Evolutionary conservation across 1,140 invertebrate species (phyloP).

Genomic region (Nymphalis io): DNA sequence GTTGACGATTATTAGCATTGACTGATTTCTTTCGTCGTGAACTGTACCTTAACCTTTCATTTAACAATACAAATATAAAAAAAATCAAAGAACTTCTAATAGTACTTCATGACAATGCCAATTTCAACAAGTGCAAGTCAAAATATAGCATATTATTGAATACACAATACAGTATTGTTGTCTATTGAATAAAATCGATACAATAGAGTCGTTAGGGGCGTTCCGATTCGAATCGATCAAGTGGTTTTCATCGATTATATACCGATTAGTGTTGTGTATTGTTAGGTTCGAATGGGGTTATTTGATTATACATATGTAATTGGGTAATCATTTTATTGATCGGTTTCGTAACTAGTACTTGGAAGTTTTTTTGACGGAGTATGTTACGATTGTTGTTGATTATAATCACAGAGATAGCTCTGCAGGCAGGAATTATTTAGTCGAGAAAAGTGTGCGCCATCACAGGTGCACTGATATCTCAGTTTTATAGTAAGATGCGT

Average conservation of each 20-base stretch:
- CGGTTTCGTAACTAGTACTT: conserved; percentile 1
- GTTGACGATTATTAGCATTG: neutral
- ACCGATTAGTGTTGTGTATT: conserved; percentile 34
- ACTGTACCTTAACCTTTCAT: neutral
- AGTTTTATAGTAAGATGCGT: no score
- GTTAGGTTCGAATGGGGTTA: conserved; percentile 34
- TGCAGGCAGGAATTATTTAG: no score
- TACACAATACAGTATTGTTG: conserved; percentile 28
- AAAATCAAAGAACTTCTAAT: conserved; percentile 11
- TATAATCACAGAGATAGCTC: no score
- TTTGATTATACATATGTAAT: conserved; percentile 27
- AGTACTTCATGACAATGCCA: conserved; percentile 7
- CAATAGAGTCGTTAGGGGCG: conserved; percentile 39
- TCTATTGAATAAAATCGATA: conserved; percentile 35
- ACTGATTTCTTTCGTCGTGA: neutral
- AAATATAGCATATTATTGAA: conserved; percentile 37
- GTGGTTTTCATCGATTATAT: conserved; percentile 38
- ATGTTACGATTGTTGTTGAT: no score
- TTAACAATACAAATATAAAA: conserved; percentile 11
- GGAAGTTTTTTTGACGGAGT: no score
- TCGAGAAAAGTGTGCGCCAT: no score
- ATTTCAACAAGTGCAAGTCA: conserved; percentile 37
- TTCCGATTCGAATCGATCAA: conserved; percentile 36
- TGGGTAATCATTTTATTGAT: conserved; percentile 18
- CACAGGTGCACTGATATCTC: no score